Evolutionary conservation across 2,888 invertebrate species (phyloP).

Genomic region (Bembecia ichneumoniformis): DNA sequence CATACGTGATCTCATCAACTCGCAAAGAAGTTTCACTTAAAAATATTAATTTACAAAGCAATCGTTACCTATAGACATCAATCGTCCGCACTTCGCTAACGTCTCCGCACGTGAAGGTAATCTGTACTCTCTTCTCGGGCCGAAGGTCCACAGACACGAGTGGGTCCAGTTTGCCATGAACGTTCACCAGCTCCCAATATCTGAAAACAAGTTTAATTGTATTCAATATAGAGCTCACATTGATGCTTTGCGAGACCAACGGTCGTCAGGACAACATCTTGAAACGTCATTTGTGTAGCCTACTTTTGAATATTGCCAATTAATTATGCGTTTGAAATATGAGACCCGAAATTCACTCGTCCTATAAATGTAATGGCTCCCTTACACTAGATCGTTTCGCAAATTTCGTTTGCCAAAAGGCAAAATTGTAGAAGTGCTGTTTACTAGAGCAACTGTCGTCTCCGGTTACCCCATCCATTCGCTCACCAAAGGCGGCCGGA

Average conservation of each 20-base stretch:
- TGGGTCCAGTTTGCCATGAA: conserved; percentile 92
- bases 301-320: background rate
- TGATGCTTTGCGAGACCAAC: conserved; percentile 5
- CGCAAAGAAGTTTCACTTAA: no score
- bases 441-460: no score
- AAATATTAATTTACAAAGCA: no score
- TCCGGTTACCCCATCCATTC: no score
- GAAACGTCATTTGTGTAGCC: background rate
- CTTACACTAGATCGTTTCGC: no score
- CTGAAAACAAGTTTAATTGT: conserved; percentile 48
- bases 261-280: no score
- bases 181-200: conserved; percentile 84
- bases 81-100: conserved; percentile 81
- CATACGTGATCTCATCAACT: no score
- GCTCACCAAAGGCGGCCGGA: no score
- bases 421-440: no score
- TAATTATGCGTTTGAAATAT: background rate
- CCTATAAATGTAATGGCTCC: no score
- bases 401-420: no score
- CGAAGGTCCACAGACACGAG: conserved; percentile 89
- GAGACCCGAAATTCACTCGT: no score
- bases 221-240: conserved; percentile 7
- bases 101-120: conserved; percentile 85
- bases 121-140: conserved; percentile 89
- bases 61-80: conserved; percentile 76